Evolutionary conservation across 2,113 vertebrate genomes (phyloP), one percentile per base, ranked within the genome.

Genomic region (Motacilla tschutschensis): DNA sequence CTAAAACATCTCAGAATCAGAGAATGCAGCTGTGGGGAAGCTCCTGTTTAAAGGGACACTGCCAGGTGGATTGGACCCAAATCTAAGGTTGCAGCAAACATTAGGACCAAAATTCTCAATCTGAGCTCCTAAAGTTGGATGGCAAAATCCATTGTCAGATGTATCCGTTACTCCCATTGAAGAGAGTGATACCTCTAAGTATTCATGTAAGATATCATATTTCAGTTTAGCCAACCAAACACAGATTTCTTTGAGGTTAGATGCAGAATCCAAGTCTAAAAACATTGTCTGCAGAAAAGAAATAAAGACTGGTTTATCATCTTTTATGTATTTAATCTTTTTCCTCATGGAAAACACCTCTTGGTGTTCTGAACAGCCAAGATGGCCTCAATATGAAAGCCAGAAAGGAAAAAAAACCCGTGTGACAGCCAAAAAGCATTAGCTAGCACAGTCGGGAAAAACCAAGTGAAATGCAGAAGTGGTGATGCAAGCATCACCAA

Each of bases 1-100:
- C 60, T 86, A 75, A 73, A 88, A 48, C 66, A 67, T 92, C 78
- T 93, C 41, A 38, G 84, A 91, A 70, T 72, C 28, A 69, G 69
- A 84, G 70, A 89, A 67, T 33, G 69, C 58, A 80, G 67, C 65
- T 89, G 19, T 57, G 59, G 70, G 63, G 57, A 86, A 92, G 73
- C 55, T 83, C 47, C 65, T 88, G 63, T 38, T 51, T 85, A 70
- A 91, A 90, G 33, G 82, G 46, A 79, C 57, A 28, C 55, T 67
- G 79, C 29, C 54, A 85, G 60, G 65, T 93, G 69, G 35, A 71
- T 40, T 90, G 54, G 60, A 72, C 47, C 8, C 51, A 66, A 88
- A 87, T 43, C 22, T 65, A 43, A 89, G 19, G 15, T 85, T 84
- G 35, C 33, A 75, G 70, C 44, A 83, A 83, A 63, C 2, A 12